These are phyloP conservation scores for Callyntrura sp. DNA, from an alignment of 2,888 invertebrate genomes.

Conservation along the genomic window DNA sequence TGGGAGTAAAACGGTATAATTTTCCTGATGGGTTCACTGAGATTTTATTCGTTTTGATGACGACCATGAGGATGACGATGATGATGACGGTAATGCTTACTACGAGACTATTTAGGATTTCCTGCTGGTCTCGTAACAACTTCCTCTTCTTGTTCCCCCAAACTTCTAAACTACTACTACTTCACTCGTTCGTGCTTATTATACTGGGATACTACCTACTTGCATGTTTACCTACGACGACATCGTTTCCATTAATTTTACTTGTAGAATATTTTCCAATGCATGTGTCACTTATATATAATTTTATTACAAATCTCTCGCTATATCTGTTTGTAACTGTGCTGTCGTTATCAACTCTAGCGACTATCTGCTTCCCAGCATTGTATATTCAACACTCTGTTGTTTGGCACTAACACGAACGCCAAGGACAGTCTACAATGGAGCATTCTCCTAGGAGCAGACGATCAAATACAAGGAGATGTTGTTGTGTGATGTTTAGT, in stretches of 20 bases:
- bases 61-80: slow-evolving; percentile 54
- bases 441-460: neutral
- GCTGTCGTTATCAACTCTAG: neutral
- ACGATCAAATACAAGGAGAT: slow-evolving; percentile 27
- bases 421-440: neutral
- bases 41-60: slow-evolving; percentile 71
- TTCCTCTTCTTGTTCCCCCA: slow-evolving; percentile 63
- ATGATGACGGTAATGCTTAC: slow-evolving; percentile 71
- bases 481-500: neutral
- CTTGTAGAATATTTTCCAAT: neutral
- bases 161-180: neutral
- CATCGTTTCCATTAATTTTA: neutral
- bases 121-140: slow-evolving; percentile 74
- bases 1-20: slow-evolving; percentile 66
- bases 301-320: slow-evolving; percentile 19
- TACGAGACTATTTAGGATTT: slow-evolving; percentile 69
- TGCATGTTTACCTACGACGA: neutral
- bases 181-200: neutral
- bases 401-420: no score
- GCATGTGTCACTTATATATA: slow-evolving; percentile 18
- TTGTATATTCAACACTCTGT: neutral
- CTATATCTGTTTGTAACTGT: neutral
- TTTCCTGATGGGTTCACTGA: slow-evolving; percentile 77
- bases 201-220: no score
- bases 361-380: neutral